Evolutionary conservation across 2,797 vertebrate genomes (phyloP).

Genomic region (Malurus leucopterus): DNA sequence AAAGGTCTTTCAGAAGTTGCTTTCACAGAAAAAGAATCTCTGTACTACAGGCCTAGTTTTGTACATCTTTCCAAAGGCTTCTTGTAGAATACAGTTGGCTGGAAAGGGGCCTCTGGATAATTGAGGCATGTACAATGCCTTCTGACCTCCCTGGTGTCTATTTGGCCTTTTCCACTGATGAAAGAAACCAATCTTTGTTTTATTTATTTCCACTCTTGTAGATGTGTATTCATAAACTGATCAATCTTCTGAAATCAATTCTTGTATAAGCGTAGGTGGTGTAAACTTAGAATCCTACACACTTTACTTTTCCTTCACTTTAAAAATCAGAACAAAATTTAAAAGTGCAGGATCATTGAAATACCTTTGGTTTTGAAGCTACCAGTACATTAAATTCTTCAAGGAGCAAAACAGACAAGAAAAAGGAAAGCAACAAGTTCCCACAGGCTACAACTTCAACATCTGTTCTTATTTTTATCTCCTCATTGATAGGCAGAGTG

Average conservation of each 20-base stretch:
- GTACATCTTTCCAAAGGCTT: neutral
- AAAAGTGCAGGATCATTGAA: neutral
- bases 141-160: neutral
- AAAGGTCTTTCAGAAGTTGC: neutral
- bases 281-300: neutral
- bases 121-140: neutral
- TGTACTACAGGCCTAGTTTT: neutral
- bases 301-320: neutral
- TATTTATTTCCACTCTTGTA: neutral
- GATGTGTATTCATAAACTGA: neutral
- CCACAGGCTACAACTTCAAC: neutral
- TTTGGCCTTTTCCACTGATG: neutral
- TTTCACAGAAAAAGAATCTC: neutral
- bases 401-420: neutral
- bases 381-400: neutral
- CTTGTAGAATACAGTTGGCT: neutral
- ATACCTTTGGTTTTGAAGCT: neutral
- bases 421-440: neutral
- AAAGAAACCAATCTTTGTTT: neutral
- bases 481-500: neutral
- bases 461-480: neutral
- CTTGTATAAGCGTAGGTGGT: accelerated
- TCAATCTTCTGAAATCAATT: neutral
- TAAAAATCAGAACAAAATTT: neutral
- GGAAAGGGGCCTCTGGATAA: neutral